These are phyloP conservation scores for Hybognathus amarus DNA, from an alignment of 2,797 vertebrate genomes.

Conservation along the genomic window DNA sequence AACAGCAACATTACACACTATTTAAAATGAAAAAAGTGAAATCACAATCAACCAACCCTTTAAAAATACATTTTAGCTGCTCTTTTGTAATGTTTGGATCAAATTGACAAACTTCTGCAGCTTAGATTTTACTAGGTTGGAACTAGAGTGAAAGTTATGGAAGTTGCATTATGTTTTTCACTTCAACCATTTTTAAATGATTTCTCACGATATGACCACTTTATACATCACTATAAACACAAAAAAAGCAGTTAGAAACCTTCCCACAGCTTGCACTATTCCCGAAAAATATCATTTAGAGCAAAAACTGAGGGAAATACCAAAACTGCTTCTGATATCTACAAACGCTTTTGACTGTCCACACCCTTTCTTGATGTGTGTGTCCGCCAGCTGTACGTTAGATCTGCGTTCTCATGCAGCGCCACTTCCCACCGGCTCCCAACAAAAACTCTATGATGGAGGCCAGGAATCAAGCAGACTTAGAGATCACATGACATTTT, in stretches of 20 bases:
- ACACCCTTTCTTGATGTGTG: conserved; percentile 9
- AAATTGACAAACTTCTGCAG: background rate
- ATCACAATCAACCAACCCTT: no score
- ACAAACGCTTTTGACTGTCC: background rate
- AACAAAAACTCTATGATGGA: background rate
- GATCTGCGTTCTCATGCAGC: conserved; percentile 19
- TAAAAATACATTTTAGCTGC: background rate
- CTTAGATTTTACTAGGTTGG: background rate
- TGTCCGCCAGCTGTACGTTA: conserved; percentile 7
- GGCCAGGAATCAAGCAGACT: background rate
- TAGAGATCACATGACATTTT: conserved; percentile 25
- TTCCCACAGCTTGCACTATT: background rate
- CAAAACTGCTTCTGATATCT: background rate
- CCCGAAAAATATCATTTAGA: background rate
- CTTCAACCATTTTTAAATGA: no score
- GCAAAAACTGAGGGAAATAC: background rate
- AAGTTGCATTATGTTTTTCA: background rate
- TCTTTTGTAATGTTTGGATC: background rate
- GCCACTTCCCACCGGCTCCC: background rate
- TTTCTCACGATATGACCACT: background rate
- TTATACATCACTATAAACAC: background rate
- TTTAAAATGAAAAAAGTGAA: no score
- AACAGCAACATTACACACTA: no score
- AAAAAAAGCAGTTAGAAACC: background rate
- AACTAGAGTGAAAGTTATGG: background rate